phyloP scores from a whole-genome alignment of 37 sponge, comb jelly and placozoan genomes.

The Spongilla lacustris region DNA sequence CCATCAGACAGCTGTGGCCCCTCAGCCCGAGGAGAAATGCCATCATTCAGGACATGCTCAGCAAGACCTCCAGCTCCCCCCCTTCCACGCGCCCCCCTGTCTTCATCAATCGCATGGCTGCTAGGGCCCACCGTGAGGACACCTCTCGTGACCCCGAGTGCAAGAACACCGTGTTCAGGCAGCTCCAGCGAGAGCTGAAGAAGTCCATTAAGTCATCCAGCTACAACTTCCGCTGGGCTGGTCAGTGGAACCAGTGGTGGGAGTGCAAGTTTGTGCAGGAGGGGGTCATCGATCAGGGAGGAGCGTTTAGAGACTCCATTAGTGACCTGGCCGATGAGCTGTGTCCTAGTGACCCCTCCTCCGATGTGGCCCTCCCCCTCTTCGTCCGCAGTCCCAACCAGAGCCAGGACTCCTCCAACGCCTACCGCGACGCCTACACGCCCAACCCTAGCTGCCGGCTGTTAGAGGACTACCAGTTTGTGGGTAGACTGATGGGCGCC shows the following conservation, averaged over 20 bases:
- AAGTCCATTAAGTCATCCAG: slow-evolving; percentile 54
- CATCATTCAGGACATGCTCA: slow-evolving; percentile 62
- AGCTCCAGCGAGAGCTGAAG: slow-evolving; percentile 66
- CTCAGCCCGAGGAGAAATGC: slow-evolving; percentile 56
- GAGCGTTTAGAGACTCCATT: slow-evolving; percentile 91
- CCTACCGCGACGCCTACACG: slow-evolving; percentile 82
- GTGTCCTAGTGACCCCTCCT: slow-evolving; percentile 69
- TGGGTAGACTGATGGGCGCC: slow-evolving; percentile 93
- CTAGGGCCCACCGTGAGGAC: slow-evolving; percentile 71
- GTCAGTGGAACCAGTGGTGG: slow-evolving; percentile 90
- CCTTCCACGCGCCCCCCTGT: slow-evolving; percentile 53
- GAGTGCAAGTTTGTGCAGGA: slow-evolving; percentile 89
- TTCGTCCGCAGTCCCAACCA: slow-evolving; percentile 93
- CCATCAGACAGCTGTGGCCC: slow-evolving; percentile 81
- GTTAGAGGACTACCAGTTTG: slow-evolving; percentile 61
- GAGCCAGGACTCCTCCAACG: slow-evolving; percentile 87
- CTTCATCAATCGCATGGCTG: slow-evolving; percentile 80
- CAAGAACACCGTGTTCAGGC: slow-evolving; percentile 77
- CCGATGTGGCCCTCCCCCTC: slow-evolving; percentile 72
- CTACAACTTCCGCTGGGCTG: slow-evolving; percentile 81
- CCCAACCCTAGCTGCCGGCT: slow-evolving; percentile 84
- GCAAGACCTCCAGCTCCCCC: slow-evolving; percentile 35
- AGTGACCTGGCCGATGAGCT: slow-evolving; percentile 91
- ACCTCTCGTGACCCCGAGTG: slow-evolving; percentile 72
- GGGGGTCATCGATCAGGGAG: slow-evolving; percentile 95